Conservation (phyloP, 37 sponge, comb jelly and placozoan genomes). For the Beroe ovata region DNA sequence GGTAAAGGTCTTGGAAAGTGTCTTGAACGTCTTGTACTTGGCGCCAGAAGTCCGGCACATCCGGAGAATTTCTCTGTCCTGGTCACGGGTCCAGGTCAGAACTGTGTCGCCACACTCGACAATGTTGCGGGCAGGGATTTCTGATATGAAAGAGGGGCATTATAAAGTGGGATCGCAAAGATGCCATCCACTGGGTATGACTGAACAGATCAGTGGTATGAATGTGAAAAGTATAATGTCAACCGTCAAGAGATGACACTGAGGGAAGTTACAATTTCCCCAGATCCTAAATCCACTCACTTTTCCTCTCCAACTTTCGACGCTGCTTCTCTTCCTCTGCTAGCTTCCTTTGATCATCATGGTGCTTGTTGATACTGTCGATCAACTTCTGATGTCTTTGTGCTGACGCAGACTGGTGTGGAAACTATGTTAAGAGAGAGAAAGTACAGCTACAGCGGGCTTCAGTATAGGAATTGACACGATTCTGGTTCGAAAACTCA, state of each 20-base stretch:
- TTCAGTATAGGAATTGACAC: no score
- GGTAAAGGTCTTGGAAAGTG: slow-evolving; percentile 12
- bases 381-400: slow-evolving; percentile 38
- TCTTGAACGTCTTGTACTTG: neutral
- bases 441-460: no score
- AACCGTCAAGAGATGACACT: no score
- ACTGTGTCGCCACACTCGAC: slow-evolving; percentile 49
- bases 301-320: neutral
- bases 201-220: no score
- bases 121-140: slow-evolving; percentile 31
- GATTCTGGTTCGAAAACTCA: no score
- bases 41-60: slow-evolving; percentile 12
- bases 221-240: no score
- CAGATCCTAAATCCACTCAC: slow-evolving; percentile 1
- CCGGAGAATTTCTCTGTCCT: slow-evolving; percentile 42
- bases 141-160: no score
- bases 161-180: no score
- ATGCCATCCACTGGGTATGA: no score
- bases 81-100: slow-evolving; percentile 45
- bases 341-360: slow-evolving; percentile 19
- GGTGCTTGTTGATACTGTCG: slow-evolving; percentile 3
- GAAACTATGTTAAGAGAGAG: no score
- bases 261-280: no score
- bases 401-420: slow-evolving; percentile 8
- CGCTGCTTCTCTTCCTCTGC: neutral